phyloP scores from a whole-genome alignment of 1,140 invertebrate species.

The Polyergus mexicanus region DNA sequence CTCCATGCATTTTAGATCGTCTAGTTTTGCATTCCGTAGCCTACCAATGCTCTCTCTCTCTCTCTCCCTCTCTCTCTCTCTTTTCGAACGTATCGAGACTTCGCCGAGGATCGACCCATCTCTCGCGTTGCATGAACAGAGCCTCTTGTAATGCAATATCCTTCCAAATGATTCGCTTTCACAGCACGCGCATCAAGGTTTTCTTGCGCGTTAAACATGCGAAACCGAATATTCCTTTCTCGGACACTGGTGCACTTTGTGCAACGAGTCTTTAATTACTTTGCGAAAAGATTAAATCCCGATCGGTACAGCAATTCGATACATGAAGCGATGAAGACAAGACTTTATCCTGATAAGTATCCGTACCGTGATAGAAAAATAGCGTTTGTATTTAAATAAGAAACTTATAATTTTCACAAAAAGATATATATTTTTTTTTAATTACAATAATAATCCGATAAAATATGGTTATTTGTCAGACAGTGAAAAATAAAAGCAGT shows the following conservation, averaged over 20 bases:
- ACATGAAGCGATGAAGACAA: not conserved
- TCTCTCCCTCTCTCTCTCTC: not conserved
- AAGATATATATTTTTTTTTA: not conserved
- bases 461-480: not conserved
- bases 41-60: conserved; percentile 18
- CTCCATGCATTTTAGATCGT: conserved; percentile 59
- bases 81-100: conserved; percentile 28
- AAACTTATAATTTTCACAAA: not conserved
- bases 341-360: conserved; percentile 11
- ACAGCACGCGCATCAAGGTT: conserved; percentile 46
- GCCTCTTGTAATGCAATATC: conserved; percentile 59
- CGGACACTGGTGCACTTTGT: conserved; percentile 12
- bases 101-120: conserved; percentile 22
- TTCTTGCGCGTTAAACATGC: conserved; percentile 48
- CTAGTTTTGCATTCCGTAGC: conserved; percentile 40
- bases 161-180: conserved; percentile 61
- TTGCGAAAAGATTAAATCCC: conserved; percentile 41
- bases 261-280: conserved; percentile 47
- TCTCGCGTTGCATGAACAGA: conserved; percentile 43
- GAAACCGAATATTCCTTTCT: conserved; percentile 53
- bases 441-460: not conserved
- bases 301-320: conserved; percentile 44
- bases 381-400: not conserved
- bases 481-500: too few relatives aligned
- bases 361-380: not conserved